These are phyloP conservation scores for Papilio machaon DNA, from an alignment of 1,140 invertebrate species.

Conservation along the genomic window DNA sequence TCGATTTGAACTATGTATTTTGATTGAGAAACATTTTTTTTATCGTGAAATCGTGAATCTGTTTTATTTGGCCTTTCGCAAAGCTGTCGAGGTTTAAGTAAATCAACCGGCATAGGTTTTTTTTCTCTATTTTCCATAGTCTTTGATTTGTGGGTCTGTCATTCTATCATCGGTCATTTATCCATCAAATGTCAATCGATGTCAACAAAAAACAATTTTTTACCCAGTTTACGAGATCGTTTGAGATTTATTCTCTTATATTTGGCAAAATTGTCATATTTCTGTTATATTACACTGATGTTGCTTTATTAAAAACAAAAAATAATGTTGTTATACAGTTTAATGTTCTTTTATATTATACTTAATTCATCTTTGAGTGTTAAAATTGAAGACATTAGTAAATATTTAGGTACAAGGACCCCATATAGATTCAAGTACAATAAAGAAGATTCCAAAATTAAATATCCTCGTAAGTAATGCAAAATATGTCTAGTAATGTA, in stretches of 20 bases:
- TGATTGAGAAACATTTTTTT: too few species aligned
- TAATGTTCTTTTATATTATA: background rate
- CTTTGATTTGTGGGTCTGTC: background rate
- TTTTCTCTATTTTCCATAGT: background rate
- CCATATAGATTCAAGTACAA: slow-evolving; percentile 70
- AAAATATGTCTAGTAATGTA: background rate
- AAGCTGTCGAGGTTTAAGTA: background rate
- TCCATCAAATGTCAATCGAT: background rate
- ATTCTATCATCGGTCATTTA: background rate
- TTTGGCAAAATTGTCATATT: background rate
- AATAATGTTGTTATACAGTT: slow-evolving; percentile 10
- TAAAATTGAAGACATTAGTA: slow-evolving; percentile 56
- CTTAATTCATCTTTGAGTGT: slow-evolving; percentile 36
- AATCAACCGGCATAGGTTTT: background rate
- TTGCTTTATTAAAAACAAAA: background rate
- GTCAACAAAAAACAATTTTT: background rate
- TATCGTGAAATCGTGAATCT: background rate
- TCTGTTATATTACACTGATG: background rate
- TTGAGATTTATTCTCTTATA: background rate
- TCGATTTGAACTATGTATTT: too few species aligned
- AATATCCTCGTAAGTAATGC: slow-evolving; percentile 61
- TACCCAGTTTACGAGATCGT: background rate
- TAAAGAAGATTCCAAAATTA: slow-evolving; percentile 66
- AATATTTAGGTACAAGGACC: slow-evolving; percentile 67
- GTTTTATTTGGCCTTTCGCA: background rate